phyloP scores from a whole-genome alignment of 2,888 invertebrate species.

The Nomada fucata region DNA sequence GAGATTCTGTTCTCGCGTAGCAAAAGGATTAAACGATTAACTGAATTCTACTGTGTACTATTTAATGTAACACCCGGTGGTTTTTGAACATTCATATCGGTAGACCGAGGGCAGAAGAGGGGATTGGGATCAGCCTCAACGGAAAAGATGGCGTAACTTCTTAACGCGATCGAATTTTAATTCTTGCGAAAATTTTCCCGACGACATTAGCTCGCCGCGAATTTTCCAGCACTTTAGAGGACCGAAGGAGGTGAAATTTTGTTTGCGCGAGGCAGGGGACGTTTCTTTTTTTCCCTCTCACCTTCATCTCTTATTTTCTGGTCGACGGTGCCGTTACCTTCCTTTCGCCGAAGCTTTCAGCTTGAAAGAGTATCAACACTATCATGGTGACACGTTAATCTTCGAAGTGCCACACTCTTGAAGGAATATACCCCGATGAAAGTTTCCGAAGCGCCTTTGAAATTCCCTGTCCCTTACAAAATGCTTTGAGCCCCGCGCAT shows the following conservation, averaged over 20 bases:
- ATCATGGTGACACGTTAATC: slow-evolving; percentile 57
- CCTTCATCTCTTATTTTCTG: slow-evolving; percentile 50
- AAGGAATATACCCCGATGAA: slow-evolving; percentile 49
- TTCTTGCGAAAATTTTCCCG: background rate
- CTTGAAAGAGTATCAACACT: slow-evolving; percentile 56
- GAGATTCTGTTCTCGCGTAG: too few species aligned
- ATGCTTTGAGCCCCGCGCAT: slow-evolving; percentile 51
- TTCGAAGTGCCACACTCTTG: slow-evolving; percentile 56
- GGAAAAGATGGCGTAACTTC: too few species aligned
- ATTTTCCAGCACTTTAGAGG: background rate
- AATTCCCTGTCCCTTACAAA: slow-evolving; percentile 56
- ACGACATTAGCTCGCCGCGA: background rate
- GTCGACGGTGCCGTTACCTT: slow-evolving; percentile 36
- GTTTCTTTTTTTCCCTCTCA: background rate
- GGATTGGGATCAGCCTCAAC: too few species aligned
- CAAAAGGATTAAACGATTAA: too few species aligned
- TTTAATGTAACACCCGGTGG: too few species aligned
- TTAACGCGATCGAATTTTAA: too few species aligned
- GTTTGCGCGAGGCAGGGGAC: slow-evolving; percentile 1
- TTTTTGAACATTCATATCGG: too few species aligned
- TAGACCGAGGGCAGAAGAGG: too few species aligned
- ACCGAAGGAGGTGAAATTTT: slow-evolving; percentile 18
- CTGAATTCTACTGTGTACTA: too few species aligned
- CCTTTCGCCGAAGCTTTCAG: slow-evolving; percentile 38
- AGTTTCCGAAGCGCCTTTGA: slow-evolving; percentile 58